A percentile compares a stretch with the other conserved stretches of the same genome.
These are phyloP conservation scores for Chanos chanos DNA, from an alignment of 2,797 vertebrate genomes.

Conservation along the genomic window DNA sequence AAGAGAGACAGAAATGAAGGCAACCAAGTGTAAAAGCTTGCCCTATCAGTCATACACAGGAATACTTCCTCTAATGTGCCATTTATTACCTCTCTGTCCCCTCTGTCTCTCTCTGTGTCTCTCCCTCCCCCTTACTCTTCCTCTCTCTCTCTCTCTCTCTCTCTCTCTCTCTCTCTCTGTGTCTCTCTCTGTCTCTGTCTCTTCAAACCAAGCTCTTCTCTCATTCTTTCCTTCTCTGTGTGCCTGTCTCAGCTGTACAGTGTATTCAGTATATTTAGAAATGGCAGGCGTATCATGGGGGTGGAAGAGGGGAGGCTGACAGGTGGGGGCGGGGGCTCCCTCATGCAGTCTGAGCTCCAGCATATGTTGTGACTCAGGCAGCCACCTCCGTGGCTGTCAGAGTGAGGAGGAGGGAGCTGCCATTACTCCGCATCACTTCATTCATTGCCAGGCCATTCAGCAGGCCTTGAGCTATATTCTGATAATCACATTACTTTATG, in stretches of 20 bases:
- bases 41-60: too few species aligned
- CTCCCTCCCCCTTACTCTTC: background rate
- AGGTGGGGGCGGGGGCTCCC: background rate
- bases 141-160: background rate
- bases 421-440: background rate
- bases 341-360: slow-evolving; percentile 3
- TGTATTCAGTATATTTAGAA: slow-evolving; percentile 31
- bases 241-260: slow-evolving; percentile 8
- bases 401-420: background rate
- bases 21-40: background rate
- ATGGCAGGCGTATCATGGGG: slow-evolving; percentile 1
- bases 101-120: background rate
- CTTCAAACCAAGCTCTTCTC: background rate
- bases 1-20: background rate
- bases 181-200: background rate
- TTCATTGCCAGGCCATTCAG: background rate
- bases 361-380: slow-evolving; percentile 21
- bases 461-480: background rate
- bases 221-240: background rate
- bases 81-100: background rate
- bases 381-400: slow-evolving; percentile 12
- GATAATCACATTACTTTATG: background rate
- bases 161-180: background rate
- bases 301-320: background rate
- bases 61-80: background rate